Conservation (phyloP, 2,888 invertebrate genomes). For the Eupithecia dodoneata region DNA sequence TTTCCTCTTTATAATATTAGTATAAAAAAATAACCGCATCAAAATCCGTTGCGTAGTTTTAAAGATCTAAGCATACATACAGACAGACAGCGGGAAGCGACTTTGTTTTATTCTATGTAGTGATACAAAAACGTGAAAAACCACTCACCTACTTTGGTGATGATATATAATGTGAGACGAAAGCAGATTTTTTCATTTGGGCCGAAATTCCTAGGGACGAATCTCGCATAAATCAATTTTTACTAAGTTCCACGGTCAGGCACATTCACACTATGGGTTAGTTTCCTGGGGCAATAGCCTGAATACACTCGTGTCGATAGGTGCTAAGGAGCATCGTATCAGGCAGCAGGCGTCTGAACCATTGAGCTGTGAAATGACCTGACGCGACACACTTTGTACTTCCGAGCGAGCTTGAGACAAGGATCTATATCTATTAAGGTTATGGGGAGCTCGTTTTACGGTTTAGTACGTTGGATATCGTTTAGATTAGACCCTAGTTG, state of each 20-base stretch:
- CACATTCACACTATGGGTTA: background rate
- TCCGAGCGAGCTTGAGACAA: constrained; percentile 11
- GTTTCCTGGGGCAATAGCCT: background rate
- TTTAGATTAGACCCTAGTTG: background rate
- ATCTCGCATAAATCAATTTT: no score
- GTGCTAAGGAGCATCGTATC: constrained; percentile 22
- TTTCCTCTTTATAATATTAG: no score
- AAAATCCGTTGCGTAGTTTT: no score
- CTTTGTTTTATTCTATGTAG: no score
- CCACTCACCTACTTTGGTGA: no score
- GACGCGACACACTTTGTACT: constrained; percentile 17
- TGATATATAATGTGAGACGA: no score
- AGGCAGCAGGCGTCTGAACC: constrained; percentile 15
- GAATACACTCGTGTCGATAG: background rate
- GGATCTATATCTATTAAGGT: constrained; percentile 12
- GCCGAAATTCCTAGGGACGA: no score
- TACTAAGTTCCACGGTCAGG: background rate
- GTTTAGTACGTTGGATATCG: background rate
- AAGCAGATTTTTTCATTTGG: no score
- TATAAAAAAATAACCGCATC: no score
- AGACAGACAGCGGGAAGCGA: no score
- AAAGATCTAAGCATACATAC: no score
- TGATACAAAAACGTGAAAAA: no score
- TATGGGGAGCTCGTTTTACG: constrained; percentile 12
- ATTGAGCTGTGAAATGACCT: constrained; percentile 29